Evolutionary conservation across 2,113 vertebrate genomes (phyloP), one percentile per base, ranked within the genome.

Genomic region (Turnix velox): DNA sequence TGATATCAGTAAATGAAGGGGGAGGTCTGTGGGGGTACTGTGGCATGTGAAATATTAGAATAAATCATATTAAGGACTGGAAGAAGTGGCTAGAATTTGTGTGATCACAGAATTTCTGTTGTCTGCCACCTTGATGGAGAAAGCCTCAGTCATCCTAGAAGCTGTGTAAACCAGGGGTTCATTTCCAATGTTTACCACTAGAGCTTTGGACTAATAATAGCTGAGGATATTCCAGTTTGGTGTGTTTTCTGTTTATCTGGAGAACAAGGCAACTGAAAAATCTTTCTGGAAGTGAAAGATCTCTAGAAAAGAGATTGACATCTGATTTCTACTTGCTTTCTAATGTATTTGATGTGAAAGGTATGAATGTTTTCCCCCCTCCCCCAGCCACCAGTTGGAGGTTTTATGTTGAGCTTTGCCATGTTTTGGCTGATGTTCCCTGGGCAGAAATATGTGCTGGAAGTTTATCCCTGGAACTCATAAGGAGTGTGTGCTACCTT

Each of bases 371-470:
- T 69, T n/a, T 35, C 65, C 76, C 94, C 76, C 75, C n/a, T 75
- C 27, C 69, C 80, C 27, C 46, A 74, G 77, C 27, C 46, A 74
- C 73, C 24, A 0, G 80, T 39, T 81, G 76, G 59, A 78, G 88
- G 65, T 77, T 93, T 94, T 94, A 81, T 77, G 65, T 78, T 92
- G 84, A 87, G 89, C 11, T 65, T 93, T 87, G 43, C 84, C 10
- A 12, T 94, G 89, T 94, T 95, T 93, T 95, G 73, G 57, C 80
- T 94, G 31, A 57, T 55, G 87, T 91, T 94, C 80, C 93, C 89
- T 78, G 51, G 35, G 22, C 68, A 84, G 80, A 94, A 95, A 67
- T 95, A 63, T 4, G 39, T 88, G 73, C 43, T 49, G 68, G 17
- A 91, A 77, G 46, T 93, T 90, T 95, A 35, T 87, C 94, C 88